Evolutionary conservation across 1,140 invertebrate species (phyloP).

Genomic region (Bombus confusus): DNA sequence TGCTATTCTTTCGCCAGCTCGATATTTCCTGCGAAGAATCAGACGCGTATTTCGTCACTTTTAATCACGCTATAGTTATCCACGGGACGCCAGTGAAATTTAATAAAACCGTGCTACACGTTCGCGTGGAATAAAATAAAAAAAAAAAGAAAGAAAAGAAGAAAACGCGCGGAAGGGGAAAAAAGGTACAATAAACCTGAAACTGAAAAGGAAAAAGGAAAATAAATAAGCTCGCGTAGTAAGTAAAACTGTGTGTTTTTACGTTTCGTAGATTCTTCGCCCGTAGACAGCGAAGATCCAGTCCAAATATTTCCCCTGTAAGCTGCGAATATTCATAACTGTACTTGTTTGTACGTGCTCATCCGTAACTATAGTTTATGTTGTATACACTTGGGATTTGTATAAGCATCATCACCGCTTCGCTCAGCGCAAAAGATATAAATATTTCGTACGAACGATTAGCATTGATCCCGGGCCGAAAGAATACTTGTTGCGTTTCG

Average conservation of each 20-base stretch:
- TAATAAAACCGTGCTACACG: not conserved
- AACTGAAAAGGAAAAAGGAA: not conserved
- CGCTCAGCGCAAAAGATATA: not conserved
- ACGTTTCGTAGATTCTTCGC: not conserved
- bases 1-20: not conserved
- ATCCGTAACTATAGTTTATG: constrained; percentile 19
- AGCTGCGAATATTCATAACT: constrained; percentile 18
- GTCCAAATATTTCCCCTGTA: constrained; percentile 21
- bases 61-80: not conserved
- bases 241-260: constrained; percentile 4
- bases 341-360: not conserved
- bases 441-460: constrained; percentile 2
- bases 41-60: constrained; percentile 4
- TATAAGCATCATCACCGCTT: not conserved
- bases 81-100: not conserved
- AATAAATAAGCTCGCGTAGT: not conserved
- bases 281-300: not conserved
- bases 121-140: no score
- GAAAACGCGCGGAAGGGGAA: no score
- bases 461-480: not conserved
- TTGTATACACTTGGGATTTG: constrained; percentile 19
- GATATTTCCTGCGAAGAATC: not conserved
- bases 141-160: not conserved
- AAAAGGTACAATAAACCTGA: not conserved
- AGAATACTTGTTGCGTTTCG: constrained; percentile 22